phyloP scores from a whole-genome alignment of 1,140 invertebrate species.

The Holcopasites calliopsidis region DNA sequence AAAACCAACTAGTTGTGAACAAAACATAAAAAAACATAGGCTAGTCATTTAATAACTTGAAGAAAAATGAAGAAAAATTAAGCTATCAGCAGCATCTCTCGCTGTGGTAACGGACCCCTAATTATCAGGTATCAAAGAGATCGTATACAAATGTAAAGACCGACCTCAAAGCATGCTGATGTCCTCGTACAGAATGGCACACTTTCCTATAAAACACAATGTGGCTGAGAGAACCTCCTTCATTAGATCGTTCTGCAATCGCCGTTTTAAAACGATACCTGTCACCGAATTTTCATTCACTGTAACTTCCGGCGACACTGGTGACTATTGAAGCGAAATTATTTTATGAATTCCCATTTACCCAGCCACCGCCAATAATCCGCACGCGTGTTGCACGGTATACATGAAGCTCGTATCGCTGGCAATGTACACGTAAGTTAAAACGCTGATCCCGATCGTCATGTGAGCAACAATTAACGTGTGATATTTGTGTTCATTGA shows the following conservation, averaged over 20 bases:
- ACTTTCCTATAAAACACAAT: not conserved
- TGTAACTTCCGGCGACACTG: too few relatives aligned
- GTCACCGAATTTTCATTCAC: not conserved
- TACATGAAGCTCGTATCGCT: not conserved
- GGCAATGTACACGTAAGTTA: not conserved
- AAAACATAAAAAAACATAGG: too few relatives aligned
- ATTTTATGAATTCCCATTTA: not conserved
- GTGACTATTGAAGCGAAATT: too few relatives aligned
- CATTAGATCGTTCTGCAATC: not conserved
- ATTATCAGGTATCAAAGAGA: too few relatives aligned
- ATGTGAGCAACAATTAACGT: not conserved
- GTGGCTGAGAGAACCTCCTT: too few relatives aligned
- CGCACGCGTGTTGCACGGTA: slow-evolving; percentile 2
- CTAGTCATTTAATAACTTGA: too few relatives aligned
- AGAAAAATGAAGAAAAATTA: too few relatives aligned
- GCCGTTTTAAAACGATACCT: slow-evolving; percentile 5
- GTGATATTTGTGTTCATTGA: not conserved
- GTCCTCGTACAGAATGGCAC: not conserved
- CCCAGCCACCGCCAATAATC: not conserved
- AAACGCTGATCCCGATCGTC: not conserved
- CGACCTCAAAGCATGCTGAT: not conserved
- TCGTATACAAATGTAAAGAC: not conserved
- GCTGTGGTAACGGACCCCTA: too few relatives aligned
- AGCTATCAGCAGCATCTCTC: too few relatives aligned
- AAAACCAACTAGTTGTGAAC: too few relatives aligned